These are phyloP conservation scores for Apotomis betuletana DNA, from an alignment of 2,888 invertebrate genomes.

Conservation along the genomic window DNA sequence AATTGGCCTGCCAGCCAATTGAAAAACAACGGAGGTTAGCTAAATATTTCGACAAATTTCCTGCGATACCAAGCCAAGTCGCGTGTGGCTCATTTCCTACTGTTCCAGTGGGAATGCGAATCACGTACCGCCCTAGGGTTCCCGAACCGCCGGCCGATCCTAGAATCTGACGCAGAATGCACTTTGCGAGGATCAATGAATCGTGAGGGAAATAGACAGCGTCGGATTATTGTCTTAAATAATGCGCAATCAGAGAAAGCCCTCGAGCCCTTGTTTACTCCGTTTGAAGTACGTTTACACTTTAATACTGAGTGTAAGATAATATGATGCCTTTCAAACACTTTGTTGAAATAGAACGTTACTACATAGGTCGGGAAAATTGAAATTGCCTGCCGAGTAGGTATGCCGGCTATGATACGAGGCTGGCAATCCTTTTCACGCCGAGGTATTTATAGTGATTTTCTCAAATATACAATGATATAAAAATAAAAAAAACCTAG, in stretches of 20 bases:
- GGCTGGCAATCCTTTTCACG: too few relatives aligned
- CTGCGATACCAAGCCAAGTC: constrained; percentile 48
- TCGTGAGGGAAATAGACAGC: constrained; percentile 32
- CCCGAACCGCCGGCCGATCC: constrained; percentile 55
- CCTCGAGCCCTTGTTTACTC: neutral
- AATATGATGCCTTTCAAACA: neutral
- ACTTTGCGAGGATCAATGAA: constrained; percentile 40
- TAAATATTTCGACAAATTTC: constrained; percentile 62
- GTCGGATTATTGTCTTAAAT: constrained; percentile 25
- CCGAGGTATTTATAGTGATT: too few relatives aligned
- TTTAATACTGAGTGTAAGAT: too few relatives aligned
- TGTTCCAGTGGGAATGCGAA: constrained; percentile 62
- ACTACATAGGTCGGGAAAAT: too few relatives aligned
- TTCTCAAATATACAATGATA: too few relatives aligned
- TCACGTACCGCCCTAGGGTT: constrained; percentile 61
- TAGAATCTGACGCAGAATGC: constrained; percentile 46
- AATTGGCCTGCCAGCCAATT: constrained; percentile 54
- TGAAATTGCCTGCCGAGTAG: too few relatives aligned
- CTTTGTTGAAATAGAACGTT: too few relatives aligned
- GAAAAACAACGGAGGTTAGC: constrained; percentile 58
- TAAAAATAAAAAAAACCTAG: too few relatives aligned
- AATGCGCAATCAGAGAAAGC: neutral
- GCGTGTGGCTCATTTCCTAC: constrained; percentile 52
- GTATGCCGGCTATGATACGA: too few relatives aligned
- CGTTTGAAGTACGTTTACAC: too few relatives aligned